Conservation (phyloP, 2,888 invertebrate genomes). For the Brenthis daphne region DNA sequence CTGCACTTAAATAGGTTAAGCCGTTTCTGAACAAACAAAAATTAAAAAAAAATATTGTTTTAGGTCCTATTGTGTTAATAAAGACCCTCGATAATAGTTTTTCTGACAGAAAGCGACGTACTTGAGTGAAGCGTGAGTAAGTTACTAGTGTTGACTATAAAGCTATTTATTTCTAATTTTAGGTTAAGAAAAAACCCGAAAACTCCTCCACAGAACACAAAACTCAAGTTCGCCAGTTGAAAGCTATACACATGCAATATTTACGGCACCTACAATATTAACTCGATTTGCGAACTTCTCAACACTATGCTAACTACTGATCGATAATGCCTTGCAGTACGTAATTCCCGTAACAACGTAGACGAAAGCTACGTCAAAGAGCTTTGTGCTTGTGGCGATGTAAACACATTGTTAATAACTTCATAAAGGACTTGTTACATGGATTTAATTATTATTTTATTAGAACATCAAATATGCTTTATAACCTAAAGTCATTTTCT, state of each 20-base stretch:
- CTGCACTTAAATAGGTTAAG: no score
- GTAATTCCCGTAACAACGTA: constrained; percentile 37
- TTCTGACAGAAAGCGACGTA: no score
- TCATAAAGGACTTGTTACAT: not conserved
- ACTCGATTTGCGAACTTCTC: constrained; percentile 18
- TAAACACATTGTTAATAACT: constrained; percentile 12
- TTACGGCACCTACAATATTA: constrained; percentile 13
- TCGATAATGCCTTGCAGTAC: constrained; percentile 35
- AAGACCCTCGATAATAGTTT: no score
- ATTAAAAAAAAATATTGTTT: no score
- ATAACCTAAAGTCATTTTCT: no score
- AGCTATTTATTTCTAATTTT: no score
- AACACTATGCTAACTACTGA: constrained; percentile 23
- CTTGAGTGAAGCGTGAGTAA: no score
- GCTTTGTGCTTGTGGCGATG: constrained; percentile 21
- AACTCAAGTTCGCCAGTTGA: not conserved
- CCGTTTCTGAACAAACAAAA: no score
- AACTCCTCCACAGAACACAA: not conserved
- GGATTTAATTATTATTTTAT: not conserved
- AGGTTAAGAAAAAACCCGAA: no score
- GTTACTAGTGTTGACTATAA: no score
- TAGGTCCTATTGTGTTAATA: no score
- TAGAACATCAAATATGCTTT: no score
- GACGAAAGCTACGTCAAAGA: constrained; percentile 30
- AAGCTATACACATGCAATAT: not conserved